phyloP scores from a whole-genome alignment of 2,888 invertebrate genomes.

The Melangyna quadrimaculata region DNA sequence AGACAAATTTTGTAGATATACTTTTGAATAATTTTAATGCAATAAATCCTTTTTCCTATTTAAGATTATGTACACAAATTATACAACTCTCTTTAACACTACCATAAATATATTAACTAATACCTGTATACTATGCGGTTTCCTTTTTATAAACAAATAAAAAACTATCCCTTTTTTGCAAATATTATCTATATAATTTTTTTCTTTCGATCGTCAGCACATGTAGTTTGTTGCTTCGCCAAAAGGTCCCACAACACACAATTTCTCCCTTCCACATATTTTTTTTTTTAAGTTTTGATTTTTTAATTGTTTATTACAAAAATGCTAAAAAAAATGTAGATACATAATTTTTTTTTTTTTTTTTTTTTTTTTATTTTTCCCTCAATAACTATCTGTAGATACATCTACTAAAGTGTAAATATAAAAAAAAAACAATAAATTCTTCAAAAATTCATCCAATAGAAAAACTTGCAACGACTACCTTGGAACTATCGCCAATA shows the following conservation, averaged over 20 bases:
- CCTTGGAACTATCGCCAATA: conserved; percentile 63
- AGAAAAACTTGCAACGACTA: conserved; percentile 58
- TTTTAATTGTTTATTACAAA: conserved; percentile 18
- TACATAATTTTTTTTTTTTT: conserved; percentile 53
- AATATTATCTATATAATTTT: neutral
- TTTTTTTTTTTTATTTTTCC: conserved; percentile 44
- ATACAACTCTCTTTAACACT: conserved; percentile 12
- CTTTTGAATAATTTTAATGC: conserved; percentile 26
- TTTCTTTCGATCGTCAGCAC: conserved; percentile 59
- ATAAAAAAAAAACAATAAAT: conserved; percentile 48
- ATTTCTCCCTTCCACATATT: conserved; percentile 1
- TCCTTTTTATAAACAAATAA: neutral
- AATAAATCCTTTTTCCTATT: neutral
- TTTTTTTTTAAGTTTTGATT: neutral
- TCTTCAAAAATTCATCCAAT: conserved; percentile 54
- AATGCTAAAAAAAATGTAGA: conserved; percentile 39
- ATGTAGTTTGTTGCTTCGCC: conserved; percentile 69
- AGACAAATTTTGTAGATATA: conserved; percentile 60
- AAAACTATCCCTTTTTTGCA: conserved; percentile 31
- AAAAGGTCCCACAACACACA: conserved; percentile 50
- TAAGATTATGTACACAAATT: conserved; percentile 1
- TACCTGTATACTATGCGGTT: conserved; percentile 15
- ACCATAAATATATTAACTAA: neutral
- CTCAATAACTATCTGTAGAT: conserved; percentile 59
- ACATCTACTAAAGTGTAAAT: conserved; percentile 71